Conservation (phyloP, 2,113 vertebrate species). For the Trematomus loennbergii region DNA sequence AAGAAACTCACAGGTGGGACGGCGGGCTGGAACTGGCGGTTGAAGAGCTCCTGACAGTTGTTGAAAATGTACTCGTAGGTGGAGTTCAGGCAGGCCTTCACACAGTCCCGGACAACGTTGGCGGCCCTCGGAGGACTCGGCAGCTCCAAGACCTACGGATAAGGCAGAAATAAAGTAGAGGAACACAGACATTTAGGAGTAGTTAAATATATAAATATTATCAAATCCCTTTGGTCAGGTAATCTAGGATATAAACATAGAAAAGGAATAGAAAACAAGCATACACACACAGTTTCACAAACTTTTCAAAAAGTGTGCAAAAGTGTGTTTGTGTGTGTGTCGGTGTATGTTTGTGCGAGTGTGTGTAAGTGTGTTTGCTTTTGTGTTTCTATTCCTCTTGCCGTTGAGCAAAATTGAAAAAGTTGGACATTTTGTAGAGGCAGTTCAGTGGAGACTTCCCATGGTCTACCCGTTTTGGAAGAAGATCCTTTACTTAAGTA, state of each 20-base stretch:
- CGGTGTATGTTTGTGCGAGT: background rate
- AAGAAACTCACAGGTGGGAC: slow-evolving; percentile 83
- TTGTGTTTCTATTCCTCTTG: background rate
- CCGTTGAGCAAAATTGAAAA: background rate
- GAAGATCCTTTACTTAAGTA: no score
- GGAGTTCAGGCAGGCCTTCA: slow-evolving; percentile 97
- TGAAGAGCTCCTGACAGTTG: slow-evolving; percentile 96
- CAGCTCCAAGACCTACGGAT: slow-evolving; percentile 91
- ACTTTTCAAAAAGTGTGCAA: no score
- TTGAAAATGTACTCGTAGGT: slow-evolving; percentile 99
- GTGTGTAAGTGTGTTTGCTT: background rate
- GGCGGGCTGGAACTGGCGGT: slow-evolving; percentile 88
- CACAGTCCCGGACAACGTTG: slow-evolving; percentile 95
- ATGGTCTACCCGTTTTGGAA: no score
- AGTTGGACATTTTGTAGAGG: background rate
- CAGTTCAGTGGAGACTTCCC: background rate
- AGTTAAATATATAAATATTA: background rate
- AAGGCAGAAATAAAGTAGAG: background rate
- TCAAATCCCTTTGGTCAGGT: background rate
- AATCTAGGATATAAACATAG: background rate
- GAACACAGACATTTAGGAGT: background rate
- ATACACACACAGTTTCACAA: no score
- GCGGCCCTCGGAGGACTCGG: slow-evolving; percentile 94
- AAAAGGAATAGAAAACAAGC: no score
- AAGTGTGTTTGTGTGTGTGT: background rate